Evolutionary conservation across 92 coral and sea anemone genomes (phyloP), one percentile per base, ranked within the genome.

Genomic region (Blastomussa wellsi): DNA sequence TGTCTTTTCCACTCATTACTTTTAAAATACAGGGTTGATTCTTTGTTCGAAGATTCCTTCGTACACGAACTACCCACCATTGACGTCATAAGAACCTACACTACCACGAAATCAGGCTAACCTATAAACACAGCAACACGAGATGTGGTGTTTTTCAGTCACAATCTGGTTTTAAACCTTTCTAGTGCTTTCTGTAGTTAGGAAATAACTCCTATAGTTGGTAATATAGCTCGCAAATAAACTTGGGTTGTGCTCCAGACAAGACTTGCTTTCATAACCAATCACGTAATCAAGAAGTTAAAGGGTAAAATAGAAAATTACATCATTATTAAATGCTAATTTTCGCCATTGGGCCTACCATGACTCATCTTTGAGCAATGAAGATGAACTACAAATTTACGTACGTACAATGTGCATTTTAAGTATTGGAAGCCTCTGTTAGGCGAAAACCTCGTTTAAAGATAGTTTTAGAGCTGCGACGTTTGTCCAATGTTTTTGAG

Each of bases 101-200:
- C 24, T 31, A 29, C 59, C 87, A 83, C 80, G 74, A 83, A 74
- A 76, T 83, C 87, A 74, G 62, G 80, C 73, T 62, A 52, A 55
- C 44, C 6, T 38, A 74, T 72, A 15, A 74, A 44, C 5, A n/a
- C 72, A 29, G 26, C 47, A 32, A 71, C 86, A 82, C 86, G 86
- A 82, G 53, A 51, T 29, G 69, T 32, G 13, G 26, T 39, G 36
- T 28, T 26, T 41, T 16, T 71, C 22, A 22, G 38, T n/a, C n/a
- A 22, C 28, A 9, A 11, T 11, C 14, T 76, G 31, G 31, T 39
- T 36, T n/a, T 24, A 17, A 14, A 52, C 9, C 29, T 12, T 7
- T 67, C 49, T 52, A 24, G 12, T 4, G 5, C 17, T 2, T 32
- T 7, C 12, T 4, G 1, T 19, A 0, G 2, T n/a, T 55, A 2